A percentile compares a stretch with the other conserved stretches of the same genome.
Conservation (phyloP, 2,797 vertebrate genomes). For the Sardinella longiceps region DNA sequence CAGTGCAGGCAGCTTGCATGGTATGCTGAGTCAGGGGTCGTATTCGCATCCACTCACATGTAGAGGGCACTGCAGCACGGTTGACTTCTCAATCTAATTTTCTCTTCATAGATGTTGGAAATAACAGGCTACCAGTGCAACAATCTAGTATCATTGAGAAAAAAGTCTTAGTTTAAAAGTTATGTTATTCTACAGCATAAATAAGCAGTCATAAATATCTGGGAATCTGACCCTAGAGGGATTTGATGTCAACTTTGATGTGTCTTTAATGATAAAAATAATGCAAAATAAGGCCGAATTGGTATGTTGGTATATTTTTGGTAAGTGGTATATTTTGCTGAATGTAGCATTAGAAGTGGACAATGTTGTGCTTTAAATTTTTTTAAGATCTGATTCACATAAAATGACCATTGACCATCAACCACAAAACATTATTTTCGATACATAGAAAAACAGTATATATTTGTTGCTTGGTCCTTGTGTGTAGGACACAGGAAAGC, state of each 20-base stretch:
- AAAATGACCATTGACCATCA: conserved; percentile 34
- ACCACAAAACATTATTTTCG: conserved; percentile 34
- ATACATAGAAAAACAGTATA: conserved; percentile 27
- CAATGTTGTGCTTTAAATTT: no score
- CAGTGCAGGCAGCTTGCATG: conserved; percentile 94
- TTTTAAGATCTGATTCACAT: no score
- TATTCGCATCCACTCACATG: not conserved
- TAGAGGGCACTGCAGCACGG: not conserved
- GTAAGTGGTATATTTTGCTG: no score
- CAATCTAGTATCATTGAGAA: not conserved
- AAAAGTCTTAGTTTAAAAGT: not conserved
- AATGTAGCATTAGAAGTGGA: no score
- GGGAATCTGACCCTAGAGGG: no score
- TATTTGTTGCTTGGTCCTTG: not conserved
- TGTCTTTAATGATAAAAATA: no score
- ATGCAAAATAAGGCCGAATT: no score
- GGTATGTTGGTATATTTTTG: no score
- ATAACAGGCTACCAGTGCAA: not conserved
- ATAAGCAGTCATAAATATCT: no score
- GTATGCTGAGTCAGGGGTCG: conserved; percentile 60
- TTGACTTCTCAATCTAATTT: not conserved
- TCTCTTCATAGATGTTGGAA: not conserved
- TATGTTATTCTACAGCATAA: no score
- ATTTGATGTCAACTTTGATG: no score
- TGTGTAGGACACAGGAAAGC: not conserved